Evolutionary conservation across 2,797 vertebrate genomes (phyloP).

Genomic region (Meda fulgida): DNA sequence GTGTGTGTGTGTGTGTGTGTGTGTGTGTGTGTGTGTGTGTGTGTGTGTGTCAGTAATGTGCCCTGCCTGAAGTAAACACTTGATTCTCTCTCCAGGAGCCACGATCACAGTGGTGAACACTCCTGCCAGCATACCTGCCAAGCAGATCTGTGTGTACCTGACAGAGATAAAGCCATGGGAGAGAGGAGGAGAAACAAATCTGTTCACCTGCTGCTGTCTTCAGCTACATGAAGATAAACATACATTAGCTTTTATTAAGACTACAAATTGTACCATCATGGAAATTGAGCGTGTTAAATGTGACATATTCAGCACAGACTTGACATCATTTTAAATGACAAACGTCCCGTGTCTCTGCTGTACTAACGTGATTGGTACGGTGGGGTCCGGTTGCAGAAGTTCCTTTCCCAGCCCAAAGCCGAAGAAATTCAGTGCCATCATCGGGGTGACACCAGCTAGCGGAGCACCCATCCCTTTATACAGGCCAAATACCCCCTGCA

Average conservation of each 20-base stretch:
- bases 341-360: too few relatives aligned
- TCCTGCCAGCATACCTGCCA: slow-evolving; percentile 79
- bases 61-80: slow-evolving; percentile 81
- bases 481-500: slow-evolving; percentile 77
- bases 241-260: not conserved
- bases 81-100: slow-evolving; percentile 81
- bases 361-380: slow-evolving; percentile 72
- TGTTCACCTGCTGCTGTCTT: not conserved
- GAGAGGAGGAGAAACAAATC: not conserved
- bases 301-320: not conserved
- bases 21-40: too few relatives aligned
- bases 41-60: not conserved
- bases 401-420: slow-evolving; percentile 82
- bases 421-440: slow-evolving; percentile 84
- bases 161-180: not conserved
- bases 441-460: slow-evolving; percentile 76
- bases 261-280: not conserved
- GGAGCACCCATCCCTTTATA: slow-evolving; percentile 84
- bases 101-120: slow-evolving; percentile 78
- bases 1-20: too few relatives aligned
- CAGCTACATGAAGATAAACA: not conserved
- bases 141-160: slow-evolving; percentile 75
- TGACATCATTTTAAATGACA: not conserved
- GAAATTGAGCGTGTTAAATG: not conserved
- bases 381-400: slow-evolving; percentile 75